Evolutionary conservation across 2,888 invertebrate genomes (phyloP).

Genomic region (Drosophila borborema): DNA sequence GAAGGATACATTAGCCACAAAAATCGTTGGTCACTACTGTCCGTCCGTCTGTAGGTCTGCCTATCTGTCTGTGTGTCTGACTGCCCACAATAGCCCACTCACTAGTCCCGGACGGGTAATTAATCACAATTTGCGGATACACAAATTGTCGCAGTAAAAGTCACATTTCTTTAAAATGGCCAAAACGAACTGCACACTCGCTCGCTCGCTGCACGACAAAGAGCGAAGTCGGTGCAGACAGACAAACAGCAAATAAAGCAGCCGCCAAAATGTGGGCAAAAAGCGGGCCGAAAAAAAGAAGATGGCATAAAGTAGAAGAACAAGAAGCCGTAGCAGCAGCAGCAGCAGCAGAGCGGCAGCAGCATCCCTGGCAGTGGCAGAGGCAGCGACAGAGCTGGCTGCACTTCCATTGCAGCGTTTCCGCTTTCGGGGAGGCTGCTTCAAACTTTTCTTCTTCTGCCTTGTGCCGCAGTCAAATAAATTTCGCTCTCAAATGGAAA

Average conservation of each 20-base stretch:
- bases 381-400: conserved; percentile 39
- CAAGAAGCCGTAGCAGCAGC: conserved; percentile 5
- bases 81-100: not conserved
- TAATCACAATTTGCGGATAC: conserved; percentile 74
- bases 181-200: conserved; percentile 9
- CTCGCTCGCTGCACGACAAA: not conserved
- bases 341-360: conserved; percentile 3
- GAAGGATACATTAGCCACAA: conserved; percentile 30
- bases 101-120: conserved; percentile 31
- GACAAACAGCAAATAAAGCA: conserved; percentile 64
- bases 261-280: conserved; percentile 53
- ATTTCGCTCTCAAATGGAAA: conserved; percentile 75
- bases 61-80: not conserved
- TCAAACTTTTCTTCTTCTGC: conserved; percentile 69
- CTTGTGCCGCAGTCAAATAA: conserved; percentile 74
- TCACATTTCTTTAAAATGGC: conserved; percentile 70
- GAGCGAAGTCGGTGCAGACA: conserved; percentile 13
- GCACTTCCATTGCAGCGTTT: conserved; percentile 71
- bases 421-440: conserved; percentile 61
- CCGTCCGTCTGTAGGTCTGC: not conserved
- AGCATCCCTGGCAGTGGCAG: not conserved
- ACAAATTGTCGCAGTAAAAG: conserved; percentile 74
- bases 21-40: conserved; percentile 17
- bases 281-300: conserved; percentile 57
- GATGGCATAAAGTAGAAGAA: conserved; percentile 33